phyloP scores from a whole-genome alignment of 1,140 invertebrate genomes.

The Hetaerina americana region DNA sequence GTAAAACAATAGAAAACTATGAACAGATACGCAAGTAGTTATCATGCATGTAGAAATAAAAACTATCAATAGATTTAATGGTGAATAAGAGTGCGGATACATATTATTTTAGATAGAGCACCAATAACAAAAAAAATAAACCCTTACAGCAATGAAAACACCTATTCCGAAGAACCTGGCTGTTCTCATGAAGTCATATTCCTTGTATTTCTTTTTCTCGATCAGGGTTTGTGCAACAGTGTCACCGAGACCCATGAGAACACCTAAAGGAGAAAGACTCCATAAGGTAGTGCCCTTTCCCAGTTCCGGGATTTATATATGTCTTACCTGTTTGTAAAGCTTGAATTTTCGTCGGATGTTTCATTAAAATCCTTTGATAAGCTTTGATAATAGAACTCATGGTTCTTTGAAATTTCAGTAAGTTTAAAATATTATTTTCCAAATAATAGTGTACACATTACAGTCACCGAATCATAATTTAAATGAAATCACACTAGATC shows the following conservation, averaged over 20 bases:
- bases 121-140: constrained; percentile 6
- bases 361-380: not conserved
- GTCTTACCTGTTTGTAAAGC: not conserved
- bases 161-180: constrained; percentile 36
- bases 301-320: not conserved
- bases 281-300: too few species aligned
- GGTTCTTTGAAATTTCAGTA: too few species aligned
- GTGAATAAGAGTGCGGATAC: too few species aligned
- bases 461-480: too few species aligned
- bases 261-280: constrained; percentile 28
- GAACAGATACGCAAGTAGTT: too few species aligned
- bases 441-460: too few species aligned
- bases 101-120: too few species aligned
- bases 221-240: constrained; percentile 39
- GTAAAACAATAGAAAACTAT: too few species aligned
- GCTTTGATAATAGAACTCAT: not conserved
- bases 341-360: not conserved
- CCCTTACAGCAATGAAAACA: constrained; percentile 31
- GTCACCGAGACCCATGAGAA: constrained; percentile 43
- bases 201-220: constrained; percentile 30
- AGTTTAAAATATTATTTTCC: too few species aligned
- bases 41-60: too few species aligned
- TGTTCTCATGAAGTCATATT: constrained; percentile 33
- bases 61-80: too few species aligned
- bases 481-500: too few species aligned